These are phyloP conservation scores for Petaurus breviceps DNA, from an alignment of 2,113 vertebrate genomes.

Conservation along the genomic window DNA sequence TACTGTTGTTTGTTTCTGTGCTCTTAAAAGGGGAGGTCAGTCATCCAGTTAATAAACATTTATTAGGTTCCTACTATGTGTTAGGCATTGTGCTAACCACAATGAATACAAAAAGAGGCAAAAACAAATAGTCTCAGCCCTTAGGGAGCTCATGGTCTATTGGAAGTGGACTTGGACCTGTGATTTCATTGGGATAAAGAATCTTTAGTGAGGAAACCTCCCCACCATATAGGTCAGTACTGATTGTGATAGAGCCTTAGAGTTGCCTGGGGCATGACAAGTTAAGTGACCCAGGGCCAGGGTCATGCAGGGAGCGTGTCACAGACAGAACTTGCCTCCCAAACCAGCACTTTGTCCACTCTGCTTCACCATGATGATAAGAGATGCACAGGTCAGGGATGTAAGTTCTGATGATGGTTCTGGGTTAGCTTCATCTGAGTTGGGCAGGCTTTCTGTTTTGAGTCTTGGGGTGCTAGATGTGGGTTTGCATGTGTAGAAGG, in stretches of 20 bases:
- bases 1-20: neutral
- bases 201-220: neutral
- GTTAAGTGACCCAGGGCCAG: neutral
- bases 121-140: neutral
- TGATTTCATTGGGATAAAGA: neutral
- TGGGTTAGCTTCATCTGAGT: neutral
- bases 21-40: neutral
- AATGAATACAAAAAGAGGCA: neutral
- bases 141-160: neutral
- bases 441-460: neutral
- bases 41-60: neutral
- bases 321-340: neutral
- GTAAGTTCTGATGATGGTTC: neutral
- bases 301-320: neutral
- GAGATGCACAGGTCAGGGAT: neutral
- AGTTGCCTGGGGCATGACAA: neutral
- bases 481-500: neutral
- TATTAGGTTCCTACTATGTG: neutral
- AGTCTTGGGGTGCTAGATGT: neutral
- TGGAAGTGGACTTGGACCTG: neutral
- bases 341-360: neutral
- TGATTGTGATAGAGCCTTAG: neutral
- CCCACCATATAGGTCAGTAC: neutral
- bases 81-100: neutral
- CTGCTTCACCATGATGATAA: neutral